phyloP scores from a whole-genome alignment of 2,113 vertebrate genomes.

The Geococcyx californianus region DNA sequence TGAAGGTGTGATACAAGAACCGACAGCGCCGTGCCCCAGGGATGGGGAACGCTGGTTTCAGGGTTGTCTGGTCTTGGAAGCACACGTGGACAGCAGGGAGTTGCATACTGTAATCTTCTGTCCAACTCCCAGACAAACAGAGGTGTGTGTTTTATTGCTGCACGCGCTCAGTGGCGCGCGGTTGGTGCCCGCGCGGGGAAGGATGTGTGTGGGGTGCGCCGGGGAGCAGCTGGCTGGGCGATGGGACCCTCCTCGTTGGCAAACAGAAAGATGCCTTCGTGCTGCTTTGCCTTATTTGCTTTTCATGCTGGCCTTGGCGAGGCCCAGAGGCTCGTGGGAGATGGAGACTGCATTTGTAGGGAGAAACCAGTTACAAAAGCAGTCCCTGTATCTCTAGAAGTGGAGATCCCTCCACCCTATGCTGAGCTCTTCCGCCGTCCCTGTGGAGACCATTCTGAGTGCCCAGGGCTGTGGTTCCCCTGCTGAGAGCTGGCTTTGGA shows the following conservation, averaged over 20 bases:
- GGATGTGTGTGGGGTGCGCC: neutral
- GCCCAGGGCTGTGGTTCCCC: fast-evolving
- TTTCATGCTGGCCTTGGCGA: fast-evolving
- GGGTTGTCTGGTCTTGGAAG: neutral
- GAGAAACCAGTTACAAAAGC: neutral
- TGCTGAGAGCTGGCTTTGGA: neutral
- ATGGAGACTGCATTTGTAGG: neutral
- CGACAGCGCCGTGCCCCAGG: fast-evolving
- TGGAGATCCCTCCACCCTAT: neutral
- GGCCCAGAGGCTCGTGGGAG: neutral
- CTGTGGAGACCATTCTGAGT: neutral
- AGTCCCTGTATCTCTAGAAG: neutral
- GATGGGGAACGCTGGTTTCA: fast-evolving
- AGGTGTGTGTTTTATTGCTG: neutral
- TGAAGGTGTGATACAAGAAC: neutral
- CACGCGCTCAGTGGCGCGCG: neutral
- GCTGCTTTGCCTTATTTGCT: neutral
- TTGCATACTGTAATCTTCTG: neutral
- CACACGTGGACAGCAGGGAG: neutral
- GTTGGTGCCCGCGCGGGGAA: neutral
- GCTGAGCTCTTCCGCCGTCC: neutral
- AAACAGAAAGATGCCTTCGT: neutral
- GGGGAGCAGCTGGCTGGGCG: neutral
- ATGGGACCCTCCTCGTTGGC: neutral
- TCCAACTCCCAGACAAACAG: neutral